Evolutionary conservation across 92 coral and sea anemone genomes (phyloP), one percentile per base, ranked within the genome.

Genomic region (Zoanthus sansibaricus): DNA sequence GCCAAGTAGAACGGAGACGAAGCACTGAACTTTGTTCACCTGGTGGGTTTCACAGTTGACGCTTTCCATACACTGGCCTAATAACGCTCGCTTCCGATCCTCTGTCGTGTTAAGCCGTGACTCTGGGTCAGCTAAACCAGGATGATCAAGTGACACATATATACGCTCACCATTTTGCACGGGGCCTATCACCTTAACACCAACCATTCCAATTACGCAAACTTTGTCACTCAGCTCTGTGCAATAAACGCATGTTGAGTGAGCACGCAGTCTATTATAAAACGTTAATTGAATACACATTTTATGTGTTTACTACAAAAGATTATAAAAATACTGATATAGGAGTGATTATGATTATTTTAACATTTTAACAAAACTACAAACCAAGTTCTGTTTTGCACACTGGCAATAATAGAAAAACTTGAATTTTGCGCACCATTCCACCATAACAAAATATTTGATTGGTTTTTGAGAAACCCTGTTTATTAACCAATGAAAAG

Each of bases 181-280:
- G 17, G 95, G 89, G 30, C 99, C 99, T 74, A 94, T 93, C 15
- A 94, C 91, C 82, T 97, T 97, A 71, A 97, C 99, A 1, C 82
- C 83, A 16, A 97, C 98, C 94, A 97, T 93, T 9, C 99, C 99
- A 66, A 95, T 97, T 51, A 97, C 95, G 72, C 99, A 97, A 10
- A 97, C 99, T 51, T 93, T 88, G 61, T 97, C 99, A 18, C 91
- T 89, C 54, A 70, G 25, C 37, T 77, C 99, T 96, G 80, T 79
- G 83, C 83, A n/a, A 17, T 2, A 59, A 77, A 46, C 17, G 52
- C 9, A n/a, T 9, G n/a, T 62, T 62, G 69, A n/a, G 8, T 17
- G 9, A 62, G 69, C 7, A 49, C 42, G 4, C 4, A 37, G 3
- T 37, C 42, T 37, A 37, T 37, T 37, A 37, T 37, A 4, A 2